phyloP scores from a whole-genome alignment of 2,888 invertebrate genomes.

The Scaeva pyrastri region DNA sequence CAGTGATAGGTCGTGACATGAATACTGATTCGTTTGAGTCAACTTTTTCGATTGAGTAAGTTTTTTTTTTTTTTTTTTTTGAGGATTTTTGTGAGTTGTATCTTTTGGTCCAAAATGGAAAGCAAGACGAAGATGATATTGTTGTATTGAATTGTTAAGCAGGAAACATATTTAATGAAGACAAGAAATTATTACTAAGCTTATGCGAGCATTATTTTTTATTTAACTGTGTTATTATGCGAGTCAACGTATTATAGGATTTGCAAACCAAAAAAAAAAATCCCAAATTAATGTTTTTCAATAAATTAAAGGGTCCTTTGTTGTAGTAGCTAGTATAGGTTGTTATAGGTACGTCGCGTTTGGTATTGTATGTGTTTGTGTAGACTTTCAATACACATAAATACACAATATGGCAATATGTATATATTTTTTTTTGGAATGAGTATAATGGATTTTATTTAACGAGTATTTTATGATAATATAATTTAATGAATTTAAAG shows the following conservation, averaged over 20 bases:
- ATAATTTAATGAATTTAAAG: slow-evolving; percentile 44
- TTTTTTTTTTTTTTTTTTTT: slow-evolving; percentile 2
- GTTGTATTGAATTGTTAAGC: slow-evolving; percentile 52
- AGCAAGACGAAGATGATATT: background rate
- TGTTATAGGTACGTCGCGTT: background rate
- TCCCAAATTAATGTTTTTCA: slow-evolving; percentile 42
- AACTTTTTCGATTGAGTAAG: slow-evolving; percentile 38
- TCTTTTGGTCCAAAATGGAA: background rate
- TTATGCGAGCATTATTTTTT: slow-evolving; percentile 43
- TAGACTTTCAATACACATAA: background rate
- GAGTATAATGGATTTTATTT: slow-evolving; percentile 32
- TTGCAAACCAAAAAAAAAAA: slow-evolving; percentile 40
- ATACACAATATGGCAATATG: background rate
- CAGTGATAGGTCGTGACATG: slow-evolving; percentile 70
- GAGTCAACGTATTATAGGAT: slow-evolving; percentile 43
- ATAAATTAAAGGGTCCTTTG: slow-evolving; percentile 30
- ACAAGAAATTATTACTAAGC: slow-evolving; percentile 52
- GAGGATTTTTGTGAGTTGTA: no score
- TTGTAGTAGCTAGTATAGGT: background rate
- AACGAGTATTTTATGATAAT: slow-evolving; percentile 32
- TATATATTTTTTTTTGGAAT: background rate
- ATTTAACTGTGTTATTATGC: slow-evolving; percentile 58
- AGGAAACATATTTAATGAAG: slow-evolving; percentile 65
- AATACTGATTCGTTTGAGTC: slow-evolving; percentile 62
- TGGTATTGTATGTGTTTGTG: background rate